Evolutionary conservation across 2,113 vertebrate genomes (phyloP).

Genomic region (Synchiropus splendidus): DNA sequence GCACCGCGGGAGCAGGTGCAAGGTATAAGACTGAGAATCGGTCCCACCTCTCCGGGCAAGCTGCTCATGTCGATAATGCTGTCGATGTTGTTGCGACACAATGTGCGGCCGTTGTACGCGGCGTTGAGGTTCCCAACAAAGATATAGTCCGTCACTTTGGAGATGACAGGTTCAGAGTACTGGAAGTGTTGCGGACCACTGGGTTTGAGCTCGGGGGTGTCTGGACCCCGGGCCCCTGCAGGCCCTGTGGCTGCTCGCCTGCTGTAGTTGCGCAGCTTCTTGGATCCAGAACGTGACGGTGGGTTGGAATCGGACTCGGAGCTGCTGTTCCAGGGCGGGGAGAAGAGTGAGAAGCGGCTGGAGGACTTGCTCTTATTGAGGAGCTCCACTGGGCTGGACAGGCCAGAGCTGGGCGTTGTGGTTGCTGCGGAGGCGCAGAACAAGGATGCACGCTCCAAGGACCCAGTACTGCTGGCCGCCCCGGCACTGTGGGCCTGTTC

Average conservation of each 20-base stretch:
- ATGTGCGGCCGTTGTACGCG: constrained; percentile 52
- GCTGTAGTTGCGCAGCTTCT: constrained; percentile 60
- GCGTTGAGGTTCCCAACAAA: constrained; percentile 70
- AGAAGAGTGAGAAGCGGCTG: constrained; percentile 68
- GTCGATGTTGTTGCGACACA: constrained; percentile 71
- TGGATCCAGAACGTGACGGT: constrained; percentile 56
- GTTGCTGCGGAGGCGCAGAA: constrained; percentile 60
- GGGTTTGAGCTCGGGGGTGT: constrained; percentile 23
- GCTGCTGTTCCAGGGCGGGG: constrained; percentile 57
- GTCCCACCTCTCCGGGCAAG: constrained; percentile 46
- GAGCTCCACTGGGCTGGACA: constrained; percentile 53
- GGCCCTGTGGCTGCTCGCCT: constrained; percentile 50
- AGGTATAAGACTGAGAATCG: constrained; percentile 58
- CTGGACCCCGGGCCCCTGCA: constrained; percentile 26
- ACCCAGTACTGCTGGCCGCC: constrained; percentile 61
- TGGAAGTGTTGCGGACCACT: constrained; percentile 46
- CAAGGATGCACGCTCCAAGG: constrained; percentile 58
- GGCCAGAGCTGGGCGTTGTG: constrained; percentile 36
- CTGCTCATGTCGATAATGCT: constrained; percentile 72
- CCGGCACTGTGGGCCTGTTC: constrained; percentile 68
- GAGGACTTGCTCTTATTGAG: constrained; percentile 62
- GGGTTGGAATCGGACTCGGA: constrained; percentile 65
- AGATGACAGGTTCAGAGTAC: constrained; percentile 65
- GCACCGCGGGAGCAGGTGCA: constrained; percentile 61
- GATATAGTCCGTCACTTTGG: constrained; percentile 69